These are phyloP conservation scores for Erpornis zantholeuca DNA, from an alignment of 2,113 vertebrate genomes.

Conservation along the genomic window DNA sequence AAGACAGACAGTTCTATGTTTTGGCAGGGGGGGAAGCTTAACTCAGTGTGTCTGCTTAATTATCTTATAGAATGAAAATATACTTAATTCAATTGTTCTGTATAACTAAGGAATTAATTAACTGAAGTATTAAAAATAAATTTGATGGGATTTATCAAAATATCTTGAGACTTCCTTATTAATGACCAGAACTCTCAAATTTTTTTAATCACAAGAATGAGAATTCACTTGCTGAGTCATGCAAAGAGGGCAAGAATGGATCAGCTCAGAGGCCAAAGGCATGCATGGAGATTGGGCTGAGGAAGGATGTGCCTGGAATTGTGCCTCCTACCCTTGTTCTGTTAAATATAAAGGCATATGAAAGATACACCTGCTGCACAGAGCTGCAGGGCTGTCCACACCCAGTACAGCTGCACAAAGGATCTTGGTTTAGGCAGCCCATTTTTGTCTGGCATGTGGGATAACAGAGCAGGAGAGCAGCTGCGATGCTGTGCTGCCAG, in stretches of 20 bases:
- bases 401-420: neutral
- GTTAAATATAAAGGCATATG: neutral
- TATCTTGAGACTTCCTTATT: neutral
- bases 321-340: neutral
- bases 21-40: neutral
- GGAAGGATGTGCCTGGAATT: neutral
- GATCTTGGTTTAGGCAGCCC: neutral
- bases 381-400: neutral
- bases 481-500: neutral
- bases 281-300: accelerated
- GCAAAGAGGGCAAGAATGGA: neutral
- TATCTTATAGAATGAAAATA: neutral
- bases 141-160: neutral
- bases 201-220: neutral
- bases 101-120: constrained; percentile 16
- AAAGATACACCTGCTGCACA: neutral
- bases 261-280: neutral
- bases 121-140: neutral
- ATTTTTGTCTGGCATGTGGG: neutral
- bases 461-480: neutral
- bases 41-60: neutral
- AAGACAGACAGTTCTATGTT: neutral
- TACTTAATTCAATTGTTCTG: neutral
- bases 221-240: neutral
- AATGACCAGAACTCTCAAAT: neutral